Evolutionary conservation across 2,113 vertebrate genomes (phyloP).

Genomic region (Urocynchramus pylzowi): DNA sequence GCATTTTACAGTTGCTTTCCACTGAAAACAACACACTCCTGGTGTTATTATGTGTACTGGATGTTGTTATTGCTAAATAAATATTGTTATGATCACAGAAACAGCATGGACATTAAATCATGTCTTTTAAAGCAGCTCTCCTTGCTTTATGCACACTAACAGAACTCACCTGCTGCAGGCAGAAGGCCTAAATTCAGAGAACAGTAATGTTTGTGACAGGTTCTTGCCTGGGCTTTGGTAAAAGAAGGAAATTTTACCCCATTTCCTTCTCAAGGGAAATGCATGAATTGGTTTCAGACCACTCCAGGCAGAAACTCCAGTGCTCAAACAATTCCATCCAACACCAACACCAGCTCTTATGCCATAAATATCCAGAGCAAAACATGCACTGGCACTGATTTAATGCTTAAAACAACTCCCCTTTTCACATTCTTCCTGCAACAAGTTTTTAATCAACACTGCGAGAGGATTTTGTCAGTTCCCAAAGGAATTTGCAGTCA

Average conservation of each 20-base stretch:
- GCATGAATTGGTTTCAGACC: neutral
- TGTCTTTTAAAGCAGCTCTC: neutral
- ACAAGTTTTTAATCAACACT: neutral
- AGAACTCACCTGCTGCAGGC: neutral
- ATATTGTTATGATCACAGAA: neutral
- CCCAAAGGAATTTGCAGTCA: neutral
- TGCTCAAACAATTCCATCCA: neutral
- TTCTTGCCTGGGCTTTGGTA: neutral
- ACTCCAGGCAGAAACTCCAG: neutral
- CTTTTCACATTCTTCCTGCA: neutral
- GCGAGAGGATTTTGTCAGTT: neutral
- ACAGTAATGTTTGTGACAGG: neutral
- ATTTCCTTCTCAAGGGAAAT: neutral
- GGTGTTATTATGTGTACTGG: neutral
- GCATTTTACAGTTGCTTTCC: neutral
- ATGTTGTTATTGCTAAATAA: neutral
- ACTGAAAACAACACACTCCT: neutral
- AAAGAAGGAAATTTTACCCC: neutral
- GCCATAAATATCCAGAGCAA: neutral
- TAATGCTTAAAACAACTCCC: neutral
- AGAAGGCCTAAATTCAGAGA: neutral
- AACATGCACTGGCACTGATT: neutral
- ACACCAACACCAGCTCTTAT: neutral
- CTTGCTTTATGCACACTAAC: neutral
- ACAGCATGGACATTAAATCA: neutral